Conservation (phyloP, 2,888 invertebrate genomes). For the Timandra comae region DNA sequence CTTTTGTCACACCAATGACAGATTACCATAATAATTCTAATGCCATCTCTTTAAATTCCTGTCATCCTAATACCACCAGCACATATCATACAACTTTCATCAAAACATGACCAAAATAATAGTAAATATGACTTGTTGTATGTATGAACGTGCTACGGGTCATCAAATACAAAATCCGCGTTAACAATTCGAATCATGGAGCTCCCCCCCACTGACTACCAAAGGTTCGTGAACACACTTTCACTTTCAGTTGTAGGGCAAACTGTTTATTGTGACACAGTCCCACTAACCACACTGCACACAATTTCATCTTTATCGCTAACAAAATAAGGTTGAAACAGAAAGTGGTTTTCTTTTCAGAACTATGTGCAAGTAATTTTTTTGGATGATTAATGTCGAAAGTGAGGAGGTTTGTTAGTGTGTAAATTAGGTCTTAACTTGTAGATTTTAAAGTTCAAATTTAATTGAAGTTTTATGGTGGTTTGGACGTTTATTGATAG, state of each 20-base stretch:
- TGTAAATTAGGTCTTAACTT: constrained; percentile 16
- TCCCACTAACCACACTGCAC: constrained; percentile 14
- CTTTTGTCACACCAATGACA: background rate
- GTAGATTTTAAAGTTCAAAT: constrained; percentile 14
- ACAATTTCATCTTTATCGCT: fast-evolving
- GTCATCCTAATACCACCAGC: constrained; percentile 8
- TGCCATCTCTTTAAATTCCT: constrained; percentile 6
- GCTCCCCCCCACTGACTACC: constrained; percentile 33
- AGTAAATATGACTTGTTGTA: constrained; percentile 28
- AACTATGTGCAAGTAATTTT: constrained; percentile 36
- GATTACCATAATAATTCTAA: constrained; percentile 4
- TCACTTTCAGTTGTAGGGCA: constrained; percentile 75
- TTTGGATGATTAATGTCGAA: constrained; percentile 44
- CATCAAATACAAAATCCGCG: constrained; percentile 64
- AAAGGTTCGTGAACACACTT: constrained; percentile 49
- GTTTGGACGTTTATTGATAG: constrained; percentile 28
- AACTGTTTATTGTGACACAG: constrained; percentile 33
- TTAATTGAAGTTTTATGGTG: constrained; percentile 11
- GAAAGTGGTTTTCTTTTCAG: constrained; percentile 9
- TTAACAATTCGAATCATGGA: constrained; percentile 60
- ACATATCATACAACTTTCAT: constrained; percentile 31
- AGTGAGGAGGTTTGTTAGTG: constrained; percentile 25
- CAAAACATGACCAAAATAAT: constrained; percentile 35
- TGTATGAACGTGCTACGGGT: constrained; percentile 42
- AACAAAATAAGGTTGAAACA: constrained; percentile 12